Conservation (phyloP, 2,888 invertebrate species). For the Psylliodes chrysocephalus region DNA sequence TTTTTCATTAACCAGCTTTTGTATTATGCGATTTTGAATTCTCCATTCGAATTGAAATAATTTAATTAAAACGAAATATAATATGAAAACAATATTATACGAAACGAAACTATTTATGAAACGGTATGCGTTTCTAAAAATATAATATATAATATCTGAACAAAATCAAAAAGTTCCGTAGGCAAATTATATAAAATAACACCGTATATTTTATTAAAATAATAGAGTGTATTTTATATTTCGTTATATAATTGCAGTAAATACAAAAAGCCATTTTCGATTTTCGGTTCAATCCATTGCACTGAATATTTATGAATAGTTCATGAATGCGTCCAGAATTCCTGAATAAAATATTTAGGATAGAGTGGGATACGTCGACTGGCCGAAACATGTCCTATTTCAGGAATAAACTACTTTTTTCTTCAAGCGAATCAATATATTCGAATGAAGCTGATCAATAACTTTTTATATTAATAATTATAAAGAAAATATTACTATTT, state of each 20-base stretch:
- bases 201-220: constrained; percentile 9
- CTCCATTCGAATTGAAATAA: neutral
- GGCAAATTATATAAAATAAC: constrained; percentile 19
- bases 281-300: constrained; percentile 9
- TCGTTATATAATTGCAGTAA: constrained; percentile 9
- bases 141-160: too few relatives aligned
- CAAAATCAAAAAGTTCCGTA: constrained; percentile 1
- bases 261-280: constrained; percentile 18
- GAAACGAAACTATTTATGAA: neutral
- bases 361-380: neutral
- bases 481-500: too few relatives aligned
- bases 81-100: constrained; percentile 6
- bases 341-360: neutral
- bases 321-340: neutral
- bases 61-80: constrained; percentile 6
- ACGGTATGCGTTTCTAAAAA: neutral
- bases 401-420: too few relatives aligned
- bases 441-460: too few relatives aligned
- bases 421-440: too few relatives aligned
- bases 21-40: too few relatives aligned
- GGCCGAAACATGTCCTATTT: too few relatives aligned
- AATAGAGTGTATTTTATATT: constrained; percentile 1
- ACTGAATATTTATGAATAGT: constrained; percentile 21
- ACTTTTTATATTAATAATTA: too few relatives aligned
- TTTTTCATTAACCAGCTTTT: too few relatives aligned